Conservation (phyloP, 2,797 vertebrate species). For the Sebastes hubbsi region DNA sequence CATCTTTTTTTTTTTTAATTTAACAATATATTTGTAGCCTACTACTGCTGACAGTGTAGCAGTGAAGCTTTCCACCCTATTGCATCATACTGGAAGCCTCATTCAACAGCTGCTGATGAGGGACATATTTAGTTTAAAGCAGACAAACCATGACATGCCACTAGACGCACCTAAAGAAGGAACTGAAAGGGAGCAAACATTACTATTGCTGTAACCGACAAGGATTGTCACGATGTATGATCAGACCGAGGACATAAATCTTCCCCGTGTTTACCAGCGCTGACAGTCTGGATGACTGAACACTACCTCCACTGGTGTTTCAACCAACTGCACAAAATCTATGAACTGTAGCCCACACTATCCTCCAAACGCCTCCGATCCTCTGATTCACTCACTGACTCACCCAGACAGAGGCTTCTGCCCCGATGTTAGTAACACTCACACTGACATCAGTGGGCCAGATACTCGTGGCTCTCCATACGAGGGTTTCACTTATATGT, state of each 20-base stretch:
- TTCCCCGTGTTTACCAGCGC: background rate
- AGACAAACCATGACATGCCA: background rate
- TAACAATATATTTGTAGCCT: background rate
- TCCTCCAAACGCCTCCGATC: background rate
- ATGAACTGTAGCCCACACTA: background rate
- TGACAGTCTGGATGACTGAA: background rate
- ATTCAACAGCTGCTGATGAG: background rate
- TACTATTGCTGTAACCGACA: background rate
- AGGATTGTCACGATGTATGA: background rate
- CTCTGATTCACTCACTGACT: slow-evolving; percentile 10
- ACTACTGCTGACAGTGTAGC: background rate
- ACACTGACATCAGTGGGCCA: background rate
- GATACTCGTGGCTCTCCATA: background rate
- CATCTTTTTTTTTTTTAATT: background rate
- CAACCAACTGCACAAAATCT: background rate
- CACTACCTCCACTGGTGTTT: background rate
- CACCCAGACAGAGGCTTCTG: background rate
- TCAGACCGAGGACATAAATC: background rate
- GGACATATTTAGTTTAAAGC: background rate
- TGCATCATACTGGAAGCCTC: slow-evolving; percentile 1
- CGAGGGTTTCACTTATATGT: background rate
- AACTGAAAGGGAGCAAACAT: background rate
- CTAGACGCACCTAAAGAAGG: background rate
- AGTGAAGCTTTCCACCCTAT: background rate
- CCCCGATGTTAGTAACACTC: background rate